Evolutionary conservation across 2,797 vertebrate genomes (phyloP).

Genomic region (Hypotaenidia philippensis): DNA sequence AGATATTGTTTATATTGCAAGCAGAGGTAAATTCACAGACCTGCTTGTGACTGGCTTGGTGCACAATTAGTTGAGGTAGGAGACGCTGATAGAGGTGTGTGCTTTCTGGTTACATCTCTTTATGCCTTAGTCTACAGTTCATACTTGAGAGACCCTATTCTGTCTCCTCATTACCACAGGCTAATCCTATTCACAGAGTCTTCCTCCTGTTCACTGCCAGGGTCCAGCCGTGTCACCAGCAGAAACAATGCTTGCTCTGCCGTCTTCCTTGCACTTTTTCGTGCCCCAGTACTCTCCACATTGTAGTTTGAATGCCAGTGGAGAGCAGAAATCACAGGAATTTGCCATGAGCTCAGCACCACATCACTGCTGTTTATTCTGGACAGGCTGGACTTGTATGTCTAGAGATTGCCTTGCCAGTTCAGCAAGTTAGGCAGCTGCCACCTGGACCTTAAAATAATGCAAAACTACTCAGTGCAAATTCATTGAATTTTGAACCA

Average conservation of each 20-base stretch:
- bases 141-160: background rate
- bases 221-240: fast-evolving
- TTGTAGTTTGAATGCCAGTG: background rate
- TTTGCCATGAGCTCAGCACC: background rate
- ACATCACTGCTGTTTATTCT: background rate
- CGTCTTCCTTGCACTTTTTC: background rate
- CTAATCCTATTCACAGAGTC: fast-evolving
- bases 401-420: background rate
- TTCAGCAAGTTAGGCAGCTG: background rate
- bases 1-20: background rate
- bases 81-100: background rate
- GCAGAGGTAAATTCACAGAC: background rate
- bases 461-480: fast-evolving
- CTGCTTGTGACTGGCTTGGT: background rate
- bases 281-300: too few species aligned
- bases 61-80: fast-evolving
- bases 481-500: background rate
- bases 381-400: background rate
- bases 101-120: background rate
- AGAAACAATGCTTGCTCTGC: background rate
- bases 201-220: background rate
- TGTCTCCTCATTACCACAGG: background rate
- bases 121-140: background rate
- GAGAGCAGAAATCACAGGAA: background rate
- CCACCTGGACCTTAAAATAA: background rate